Conservation (phyloP, 2,113 vertebrate genomes). For the Daphoenositta chrysoptera region DNA sequence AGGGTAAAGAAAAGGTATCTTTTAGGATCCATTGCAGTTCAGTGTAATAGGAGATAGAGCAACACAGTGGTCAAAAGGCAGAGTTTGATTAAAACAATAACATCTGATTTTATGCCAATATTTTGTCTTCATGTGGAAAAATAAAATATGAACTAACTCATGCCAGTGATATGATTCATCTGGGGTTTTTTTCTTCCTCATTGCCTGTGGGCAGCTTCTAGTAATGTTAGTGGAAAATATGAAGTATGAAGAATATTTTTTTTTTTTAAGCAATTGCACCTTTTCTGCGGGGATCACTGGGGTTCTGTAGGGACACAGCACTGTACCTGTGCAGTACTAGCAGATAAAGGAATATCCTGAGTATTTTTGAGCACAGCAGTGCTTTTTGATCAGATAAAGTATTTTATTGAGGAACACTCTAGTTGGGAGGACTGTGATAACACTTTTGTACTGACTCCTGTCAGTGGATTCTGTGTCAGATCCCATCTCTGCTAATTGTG, state of each 20-base stretch:
- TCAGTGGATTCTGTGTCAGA: not conserved
- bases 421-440: not conserved
- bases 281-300: not conserved
- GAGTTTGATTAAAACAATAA: not conserved
- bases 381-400: not conserved
- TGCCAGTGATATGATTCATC: conserved; percentile 5
- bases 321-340: not conserved
- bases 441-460: not conserved
- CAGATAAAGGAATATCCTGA: not conserved
- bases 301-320: not conserved
- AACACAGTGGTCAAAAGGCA: not conserved
- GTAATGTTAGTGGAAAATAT: not conserved
- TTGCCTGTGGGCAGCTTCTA: not conserved
- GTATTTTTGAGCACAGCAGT: not conserved
- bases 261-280: not conserved
- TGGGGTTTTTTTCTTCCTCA: not conserved
- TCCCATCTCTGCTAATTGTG: not conserved
- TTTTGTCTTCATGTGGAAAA: conserved; percentile 10
- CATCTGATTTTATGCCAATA: not conserved
- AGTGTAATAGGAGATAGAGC: not conserved
- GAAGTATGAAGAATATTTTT: not conserved
- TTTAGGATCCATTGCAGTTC: not conserved
- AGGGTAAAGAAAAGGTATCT: not conserved
- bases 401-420: not conserved
- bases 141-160: not conserved